Base-by-base conservation (phyloP, 2,113 vertebrate genomes). In the Rhinichthys klamathensis region DNA sequence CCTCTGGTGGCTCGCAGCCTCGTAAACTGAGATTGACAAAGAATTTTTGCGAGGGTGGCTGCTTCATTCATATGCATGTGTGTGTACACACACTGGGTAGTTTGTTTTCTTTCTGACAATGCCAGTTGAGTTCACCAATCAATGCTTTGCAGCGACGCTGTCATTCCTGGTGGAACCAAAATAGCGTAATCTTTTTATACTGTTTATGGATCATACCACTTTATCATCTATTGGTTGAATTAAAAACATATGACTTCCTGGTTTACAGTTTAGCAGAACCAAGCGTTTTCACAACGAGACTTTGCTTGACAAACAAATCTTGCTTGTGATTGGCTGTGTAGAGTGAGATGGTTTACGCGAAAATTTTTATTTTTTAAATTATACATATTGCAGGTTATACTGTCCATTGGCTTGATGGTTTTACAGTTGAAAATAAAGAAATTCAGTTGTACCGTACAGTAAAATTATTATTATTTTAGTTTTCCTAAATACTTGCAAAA, bases 61-160 rank as follows among this genome's bases (percentile, higher is more conserved):
- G 63, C 63, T 38, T 80, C 78, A 89, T 92, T 91, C 84, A 89
- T 91, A 87, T 91, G 77, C 72, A 11, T 80, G 83, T 70, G 61
- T 70, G 61, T 63, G 67, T 60, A 75, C 25, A 51, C 25, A 51
- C 72, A 44, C n/a, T 65, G 60, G 35, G 35, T 30, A 58, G 79
- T 88, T 84, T 80, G 85, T 82, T 69, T 84, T 85, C 63, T 15
- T 4, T 12, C 81, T 73, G 65, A 70, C 63, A 30, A 9, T 72
- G 63, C 49, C 35, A 63, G 18, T 67, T 61, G 44, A 65, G 80
- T 70, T 81, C 63, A 51, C 38, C 25, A 21, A 69, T 81, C 80
- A 69, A 13, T 51, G 44, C 25, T 51, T 51, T 21, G 41, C 44
- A 46, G 21, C 2, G 56, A 44, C 61, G n/a, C 63, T 8, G 15